Evolutionary conservation across 2,113 vertebrate genomes (phyloP).

Genomic region (Epinephelus moara): DNA sequence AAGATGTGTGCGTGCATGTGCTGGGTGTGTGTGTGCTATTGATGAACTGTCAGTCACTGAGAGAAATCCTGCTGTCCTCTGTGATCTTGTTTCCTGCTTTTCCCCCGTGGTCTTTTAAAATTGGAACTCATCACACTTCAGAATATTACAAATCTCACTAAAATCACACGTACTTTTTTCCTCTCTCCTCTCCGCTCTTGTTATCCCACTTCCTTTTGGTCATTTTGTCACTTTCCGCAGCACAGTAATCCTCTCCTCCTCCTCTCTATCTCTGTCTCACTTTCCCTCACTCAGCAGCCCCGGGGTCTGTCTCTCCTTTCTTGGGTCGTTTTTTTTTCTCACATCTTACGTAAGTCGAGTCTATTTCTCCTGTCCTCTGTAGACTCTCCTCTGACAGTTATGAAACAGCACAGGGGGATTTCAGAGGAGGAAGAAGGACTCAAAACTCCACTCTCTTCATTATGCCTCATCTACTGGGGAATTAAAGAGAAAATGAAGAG

Average conservation of each 20-base stretch:
- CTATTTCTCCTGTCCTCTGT: conserved; percentile 79
- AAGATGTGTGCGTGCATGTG: neutral
- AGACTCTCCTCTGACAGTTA: conserved; percentile 79
- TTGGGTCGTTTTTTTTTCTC: conserved; percentile 39
- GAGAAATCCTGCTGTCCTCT: conserved; percentile 49
- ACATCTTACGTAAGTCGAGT: conserved; percentile 78
- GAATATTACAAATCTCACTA: conserved; percentile 41
- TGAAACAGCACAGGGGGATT: conserved; percentile 75
- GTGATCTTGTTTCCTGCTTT: conserved; percentile 46
- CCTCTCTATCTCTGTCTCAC: conserved; percentile 51
- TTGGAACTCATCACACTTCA: conserved; percentile 28
- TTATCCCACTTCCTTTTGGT: conserved; percentile 60
- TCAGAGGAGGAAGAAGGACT: conserved; percentile 69
- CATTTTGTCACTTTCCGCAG: conserved; percentile 59
- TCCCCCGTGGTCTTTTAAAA: conserved; percentile 28
- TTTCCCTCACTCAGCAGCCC: conserved; percentile 67
- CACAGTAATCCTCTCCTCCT: conserved; percentile 55
- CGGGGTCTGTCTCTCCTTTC: conserved; percentile 73
- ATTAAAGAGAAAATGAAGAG: conserved; percentile 69
- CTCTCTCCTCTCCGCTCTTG: conserved; percentile 23
- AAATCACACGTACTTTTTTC: conserved; percentile 12
- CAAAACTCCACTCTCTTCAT: conserved; percentile 63
- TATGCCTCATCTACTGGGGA: conserved; percentile 73
- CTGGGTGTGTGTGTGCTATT: conserved; percentile 19
- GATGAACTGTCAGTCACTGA: conserved; percentile 53